Evolutionary conservation across 2,888 invertebrate genomes (phyloP).

Genomic region (Dynastes hyllus): DNA sequence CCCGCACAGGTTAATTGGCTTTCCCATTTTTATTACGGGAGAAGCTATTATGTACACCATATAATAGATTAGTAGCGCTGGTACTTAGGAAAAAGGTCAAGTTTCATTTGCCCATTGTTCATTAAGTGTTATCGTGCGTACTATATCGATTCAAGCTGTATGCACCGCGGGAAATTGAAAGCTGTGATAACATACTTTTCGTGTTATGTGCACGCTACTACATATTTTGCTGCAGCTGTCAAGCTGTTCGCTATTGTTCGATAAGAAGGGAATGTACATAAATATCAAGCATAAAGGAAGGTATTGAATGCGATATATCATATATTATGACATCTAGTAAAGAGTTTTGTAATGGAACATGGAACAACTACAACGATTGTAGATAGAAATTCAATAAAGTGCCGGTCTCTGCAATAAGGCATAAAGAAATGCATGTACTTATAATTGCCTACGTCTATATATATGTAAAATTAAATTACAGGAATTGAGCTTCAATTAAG

Average conservation of each 20-base stretch:
- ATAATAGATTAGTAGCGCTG: constrained; percentile 27
- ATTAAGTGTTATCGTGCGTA: constrained; percentile 45
- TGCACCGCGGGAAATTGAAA: constrained; percentile 14
- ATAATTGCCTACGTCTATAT: too few relatives aligned
- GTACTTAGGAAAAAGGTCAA: constrained; percentile 38
- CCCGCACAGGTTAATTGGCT: constrained; percentile 2
- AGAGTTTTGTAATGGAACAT: too few relatives aligned
- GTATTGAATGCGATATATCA: too few relatives aligned
- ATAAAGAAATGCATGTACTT: too few relatives aligned
- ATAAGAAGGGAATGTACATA: too few relatives aligned
- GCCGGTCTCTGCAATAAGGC: too few relatives aligned
- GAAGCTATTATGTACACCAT: constrained; percentile 8
- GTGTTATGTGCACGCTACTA: not conserved
- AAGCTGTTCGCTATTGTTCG: not conserved
- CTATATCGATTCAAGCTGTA: constrained; percentile 1
- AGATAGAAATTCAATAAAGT: too few relatives aligned
- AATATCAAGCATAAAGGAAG: too few relatives aligned
- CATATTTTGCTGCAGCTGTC: not conserved
- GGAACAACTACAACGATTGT: too few relatives aligned
- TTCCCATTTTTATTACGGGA: constrained; percentile 13
- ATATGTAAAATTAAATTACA: too few relatives aligned
- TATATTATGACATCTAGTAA: too few relatives aligned
- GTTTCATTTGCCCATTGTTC: constrained; percentile 37
- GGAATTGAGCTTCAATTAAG: too few relatives aligned
- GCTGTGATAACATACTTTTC: constrained; percentile 3